Base-by-base conservation (phyloP, 1,140 invertebrate genomes). In the Papilio dardanus region DNA sequence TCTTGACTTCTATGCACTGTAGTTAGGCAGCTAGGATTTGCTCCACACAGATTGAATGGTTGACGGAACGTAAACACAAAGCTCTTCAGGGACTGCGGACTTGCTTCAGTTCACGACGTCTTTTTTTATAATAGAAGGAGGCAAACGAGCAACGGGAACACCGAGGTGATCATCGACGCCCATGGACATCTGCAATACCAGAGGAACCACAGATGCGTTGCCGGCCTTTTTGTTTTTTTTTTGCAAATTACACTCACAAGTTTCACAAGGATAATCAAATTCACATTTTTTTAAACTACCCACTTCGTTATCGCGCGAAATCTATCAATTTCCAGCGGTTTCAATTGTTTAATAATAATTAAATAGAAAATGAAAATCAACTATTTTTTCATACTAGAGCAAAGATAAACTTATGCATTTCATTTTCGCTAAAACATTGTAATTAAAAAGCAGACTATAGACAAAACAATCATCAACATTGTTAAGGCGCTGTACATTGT, bases 401-500 rank as follows among this genome's bases (percentile, higher is more conserved):
- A 46, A 16, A 42, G n/a, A 46, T 5, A 46, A n/a, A n/a, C n/a
- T n/a, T n/a, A n/a, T n/a, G n/a, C n/a, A n/a, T n/a, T n/a, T n/a
- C n/a, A n/a, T n/a, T n/a, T n/a, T n/a, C n/a, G n/a, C n/a, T n/a
- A n/a, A n/a, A n/a, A n/a, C n/a, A 24, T 31, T 31, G n/a, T 19
- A 67, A 21, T 4, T n/a, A 35, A 67, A 16, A 19, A 35, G 35
- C n/a, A n/a, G 5, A 19, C 16, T 4, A 67, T 67, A 54, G 19
- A 54, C 46, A 50, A 12, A 28, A 28, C 2, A 28, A 62, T 24
- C 14, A 62, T 62, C 6, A 62, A 5, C 10, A 58, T 28, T 16
- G 14, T 58, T 28, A 30, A 62, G 21, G 14, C 54, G 12, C 42
- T 69, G 19, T 40, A 42, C 67, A 73, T 54, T 54, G 71, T 73